A percentile compares a stretch with the other conserved stretches of the same genome.
Conservation (phyloP, 2,888 invertebrate genomes). For the Orthonevra nobilis region DNA sequence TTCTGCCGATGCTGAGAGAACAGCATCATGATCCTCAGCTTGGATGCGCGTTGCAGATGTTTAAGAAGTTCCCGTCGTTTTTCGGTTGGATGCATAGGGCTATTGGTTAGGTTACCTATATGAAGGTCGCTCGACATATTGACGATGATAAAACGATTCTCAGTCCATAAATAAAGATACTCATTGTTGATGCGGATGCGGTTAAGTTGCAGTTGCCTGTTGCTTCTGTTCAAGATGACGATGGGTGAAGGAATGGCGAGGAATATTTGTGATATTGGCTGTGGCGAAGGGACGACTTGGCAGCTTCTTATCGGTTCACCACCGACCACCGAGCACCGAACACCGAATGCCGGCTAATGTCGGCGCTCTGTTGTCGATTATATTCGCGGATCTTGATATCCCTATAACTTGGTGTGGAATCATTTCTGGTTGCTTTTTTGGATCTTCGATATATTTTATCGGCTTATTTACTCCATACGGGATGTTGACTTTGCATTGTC, state of each 20-base stretch:
- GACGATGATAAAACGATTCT: constrained; percentile 69
- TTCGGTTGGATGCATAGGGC: constrained; percentile 9
- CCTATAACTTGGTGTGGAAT: constrained; percentile 44
- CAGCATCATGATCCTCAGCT: constrained; percentile 10
- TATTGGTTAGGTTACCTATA: constrained; percentile 18
- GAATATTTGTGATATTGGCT: constrained; percentile 29
- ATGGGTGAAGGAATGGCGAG: constrained; percentile 26
- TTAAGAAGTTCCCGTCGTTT: not conserved
- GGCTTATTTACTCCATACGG: not conserved
- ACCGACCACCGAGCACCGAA: too few species aligned
- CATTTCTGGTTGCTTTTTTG: constrained; percentile 16
- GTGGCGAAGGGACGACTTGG: constrained; percentile 4
- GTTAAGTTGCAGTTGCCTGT: constrained; percentile 7
- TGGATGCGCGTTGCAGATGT: not conserved
- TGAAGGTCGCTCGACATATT: constrained; percentile 67
- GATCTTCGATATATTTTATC: constrained; percentile 47
- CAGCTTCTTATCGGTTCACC: constrained; percentile 33
- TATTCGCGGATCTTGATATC: constrained; percentile 62
- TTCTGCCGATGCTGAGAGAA: not conserved
- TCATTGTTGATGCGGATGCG: not conserved
- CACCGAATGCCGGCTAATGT: too few species aligned
- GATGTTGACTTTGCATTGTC: constrained; percentile 54
- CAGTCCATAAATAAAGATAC: constrained; percentile 70
- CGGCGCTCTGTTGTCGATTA: constrained; percentile 65
- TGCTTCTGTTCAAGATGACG: constrained; percentile 25